Percentiles rank a stretch among this genome's conserved stretches.
Evolutionary conservation across 1,140 invertebrate genomes (phyloP).

Genomic region (Tyrophagus putrescentiae): DNA sequence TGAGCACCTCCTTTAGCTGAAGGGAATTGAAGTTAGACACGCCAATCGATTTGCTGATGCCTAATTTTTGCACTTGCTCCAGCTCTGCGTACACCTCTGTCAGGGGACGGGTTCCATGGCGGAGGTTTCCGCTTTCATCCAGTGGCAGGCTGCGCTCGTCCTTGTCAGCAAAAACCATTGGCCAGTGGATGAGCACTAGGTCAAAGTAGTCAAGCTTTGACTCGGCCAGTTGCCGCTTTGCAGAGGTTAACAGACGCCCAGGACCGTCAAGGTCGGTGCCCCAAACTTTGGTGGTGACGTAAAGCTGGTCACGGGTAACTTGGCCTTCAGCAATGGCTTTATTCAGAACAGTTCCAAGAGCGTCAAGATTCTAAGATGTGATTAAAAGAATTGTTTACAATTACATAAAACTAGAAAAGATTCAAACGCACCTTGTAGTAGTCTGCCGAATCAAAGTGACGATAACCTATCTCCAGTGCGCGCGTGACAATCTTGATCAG

Average conservation of each 20-base stretch:
- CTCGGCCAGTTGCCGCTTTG: constrained; percentile 43
- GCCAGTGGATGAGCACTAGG: constrained; percentile 26
- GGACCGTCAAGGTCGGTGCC: constrained; percentile 50
- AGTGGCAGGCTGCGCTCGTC: constrained; percentile 11
- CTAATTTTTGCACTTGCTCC: constrained; percentile 56
- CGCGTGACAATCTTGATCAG: constrained; percentile 49
- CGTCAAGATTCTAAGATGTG: constrained; percentile 69
- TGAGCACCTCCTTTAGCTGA: constrained; percentile 58
- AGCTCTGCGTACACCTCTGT: constrained; percentile 79
- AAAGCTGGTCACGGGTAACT: constrained; percentile 62
- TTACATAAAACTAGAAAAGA: constrained; percentile 41
- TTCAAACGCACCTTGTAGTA: constrained; percentile 44
- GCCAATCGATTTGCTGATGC: constrained; percentile 60
- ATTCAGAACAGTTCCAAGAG: constrained; percentile 57
- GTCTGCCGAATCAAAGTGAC: constrained; percentile 71
- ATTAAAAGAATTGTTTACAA: constrained; percentile 51
- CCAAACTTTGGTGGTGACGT: constrained; percentile 51
- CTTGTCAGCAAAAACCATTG: constrained; percentile 19
- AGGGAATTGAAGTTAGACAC: constrained; percentile 76
- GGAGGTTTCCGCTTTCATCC: constrained; percentile 13
- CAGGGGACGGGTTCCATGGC: constrained; percentile 25
- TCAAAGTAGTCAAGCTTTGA: constrained; percentile 25
- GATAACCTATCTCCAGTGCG: constrained; percentile 66
- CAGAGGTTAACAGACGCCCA: constrained; percentile 45
- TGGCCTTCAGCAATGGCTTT: constrained; percentile 51